Percentiles rank a stretch among this genome's conserved stretches.
Conservation (phyloP, 2,797 vertebrate species). For the Carapus acus region DNA sequence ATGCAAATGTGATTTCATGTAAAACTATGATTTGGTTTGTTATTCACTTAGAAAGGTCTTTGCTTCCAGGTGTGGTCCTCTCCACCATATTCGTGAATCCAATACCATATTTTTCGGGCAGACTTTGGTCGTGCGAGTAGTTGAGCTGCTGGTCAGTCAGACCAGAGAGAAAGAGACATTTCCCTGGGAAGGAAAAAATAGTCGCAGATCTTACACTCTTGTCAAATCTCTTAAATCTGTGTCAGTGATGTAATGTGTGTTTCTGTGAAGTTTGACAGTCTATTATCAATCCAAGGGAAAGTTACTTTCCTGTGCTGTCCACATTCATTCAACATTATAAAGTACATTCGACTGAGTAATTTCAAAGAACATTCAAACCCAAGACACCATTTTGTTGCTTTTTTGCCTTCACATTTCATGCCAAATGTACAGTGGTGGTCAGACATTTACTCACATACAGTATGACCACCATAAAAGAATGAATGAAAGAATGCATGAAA, state of each 20-base stretch:
- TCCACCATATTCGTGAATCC: conserved; percentile 99
- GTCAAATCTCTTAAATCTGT: not conserved
- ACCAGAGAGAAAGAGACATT: conserved; percentile 93
- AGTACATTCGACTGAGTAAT: not conserved
- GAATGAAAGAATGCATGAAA: too few species aligned
- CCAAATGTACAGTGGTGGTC: not conserved
- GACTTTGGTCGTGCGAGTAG: conserved; percentile 86
- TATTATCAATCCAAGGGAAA: too few species aligned
- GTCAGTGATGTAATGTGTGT: too few species aligned
- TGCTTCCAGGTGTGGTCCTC: conserved; percentile 96
- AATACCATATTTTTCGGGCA: conserved; percentile 90
- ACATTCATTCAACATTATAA: not conserved
- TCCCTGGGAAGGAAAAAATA: conserved; percentile 73
- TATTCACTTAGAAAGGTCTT: conserved; percentile 89
- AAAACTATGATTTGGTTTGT: too few species aligned
- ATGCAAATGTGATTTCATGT: not conserved
- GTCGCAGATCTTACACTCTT: too few species aligned
- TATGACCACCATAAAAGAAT: too few species aligned
- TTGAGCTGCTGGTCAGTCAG: conserved; percentile 88
- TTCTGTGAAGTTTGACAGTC: too few species aligned
- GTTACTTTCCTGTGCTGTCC: not conserved
- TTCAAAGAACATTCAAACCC: conserved; percentile 25
- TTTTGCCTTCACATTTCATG: conserved; percentile 1
- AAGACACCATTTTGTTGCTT: conserved; percentile 24
- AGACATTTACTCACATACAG: too few species aligned